Conservation (phyloP, 2,797 vertebrate species). For the Heliangelus exortis region DNA sequence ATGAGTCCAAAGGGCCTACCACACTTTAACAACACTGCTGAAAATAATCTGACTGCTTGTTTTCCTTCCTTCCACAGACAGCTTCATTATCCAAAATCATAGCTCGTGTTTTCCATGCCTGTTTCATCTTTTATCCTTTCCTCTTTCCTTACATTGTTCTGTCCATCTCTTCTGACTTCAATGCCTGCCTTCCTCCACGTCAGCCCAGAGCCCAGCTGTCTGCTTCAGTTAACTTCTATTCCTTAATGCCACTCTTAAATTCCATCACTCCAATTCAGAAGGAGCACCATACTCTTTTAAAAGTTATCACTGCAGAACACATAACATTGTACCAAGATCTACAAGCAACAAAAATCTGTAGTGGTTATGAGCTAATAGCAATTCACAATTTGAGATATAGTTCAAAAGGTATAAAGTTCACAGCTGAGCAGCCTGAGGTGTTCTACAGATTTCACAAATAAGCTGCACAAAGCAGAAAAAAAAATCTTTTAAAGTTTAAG, state of each 20-base stretch:
- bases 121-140: slow-evolving; percentile 36
- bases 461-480: neutral
- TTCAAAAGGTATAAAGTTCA: neutral
- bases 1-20: neutral
- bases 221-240: neutral
- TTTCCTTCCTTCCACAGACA: slow-evolving; percentile 33
- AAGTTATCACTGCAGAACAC: neutral
- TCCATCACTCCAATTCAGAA: neutral
- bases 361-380: neutral
- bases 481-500: neutral
- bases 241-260: neutral
- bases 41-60: neutral
- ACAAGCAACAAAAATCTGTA: fast-evolving
- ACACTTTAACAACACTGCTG: neutral
- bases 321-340: fast-evolving
- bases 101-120: neutral
- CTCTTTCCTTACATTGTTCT: slow-evolving; percentile 58
- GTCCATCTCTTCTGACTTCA: slow-evolving; percentile 39
- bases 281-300: fast-evolving
- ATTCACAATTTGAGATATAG: neutral
- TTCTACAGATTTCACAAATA: neutral
- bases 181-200: neutral
- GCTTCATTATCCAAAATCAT: neutral
- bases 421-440: neutral
- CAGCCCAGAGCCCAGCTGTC: neutral